Evolutionary conservation across 2,888 invertebrate genomes (phyloP), one percentile per base, ranked within the genome.

Genomic region (Luperina testacea): DNA sequence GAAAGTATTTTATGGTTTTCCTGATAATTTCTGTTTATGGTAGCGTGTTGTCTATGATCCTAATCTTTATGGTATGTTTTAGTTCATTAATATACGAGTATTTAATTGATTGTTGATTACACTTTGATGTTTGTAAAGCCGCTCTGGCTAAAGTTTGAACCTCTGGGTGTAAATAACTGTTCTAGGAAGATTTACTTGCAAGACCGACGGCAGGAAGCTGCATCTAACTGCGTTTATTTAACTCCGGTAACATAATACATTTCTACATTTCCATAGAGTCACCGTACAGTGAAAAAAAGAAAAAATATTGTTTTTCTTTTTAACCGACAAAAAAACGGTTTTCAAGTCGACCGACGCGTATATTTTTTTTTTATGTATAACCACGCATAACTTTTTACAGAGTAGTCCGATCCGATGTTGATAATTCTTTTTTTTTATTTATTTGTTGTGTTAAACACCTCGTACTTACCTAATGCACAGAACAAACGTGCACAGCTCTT

Each of bases 1-100:
- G 76, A 79, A 84, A 85, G 86, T 79, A 72, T 76, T 84, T 84
- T 85, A 85, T 70, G 48, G 65, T 69, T 72, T 85, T 61, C 65
- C 76, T 27, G 32, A 53, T 78, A 59, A 59, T 79, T 70, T 70
- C 63, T 82, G 48, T 75, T 67, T 79, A 82, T 76, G 85, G 70
- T 71, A 13, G 53, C 42, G n/a, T 42, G 72, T 72, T 78, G 72
- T 85, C 85, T 64, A 53, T 75, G 70, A 27, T 38, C 15, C 27
- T 64, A 61, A 83, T 83, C 73, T 83, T 74, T 72, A 83, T 84
- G 70, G 72, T 71, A 59, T 83, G 73, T 81, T 77, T 70, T 51
- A 59, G 76, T 71, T 67, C 61, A 74, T 81, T 84, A 77, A 81
- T 74, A 57, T 53, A 9, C 45, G 32, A 32, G 32, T 32, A 32